These are phyloP conservation scores for Lacanobia wlatinum DNA, from an alignment of 2,888 invertebrate species.

Conservation along the genomic window DNA sequence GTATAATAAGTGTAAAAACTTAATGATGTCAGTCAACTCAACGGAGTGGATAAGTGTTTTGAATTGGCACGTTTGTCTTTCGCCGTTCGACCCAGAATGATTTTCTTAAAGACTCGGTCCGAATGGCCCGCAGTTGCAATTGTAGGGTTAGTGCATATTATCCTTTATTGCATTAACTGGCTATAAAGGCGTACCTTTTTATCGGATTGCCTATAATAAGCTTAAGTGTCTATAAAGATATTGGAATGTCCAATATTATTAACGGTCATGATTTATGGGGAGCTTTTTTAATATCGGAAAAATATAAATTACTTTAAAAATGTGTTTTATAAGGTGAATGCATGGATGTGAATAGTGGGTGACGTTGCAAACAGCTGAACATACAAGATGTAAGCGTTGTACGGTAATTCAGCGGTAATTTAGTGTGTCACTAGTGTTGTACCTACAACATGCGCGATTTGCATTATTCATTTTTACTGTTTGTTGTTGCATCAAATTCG, in stretches of 20 bases:
- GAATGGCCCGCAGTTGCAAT: constrained; percentile 19
- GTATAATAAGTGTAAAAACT: constrained; percentile 82
- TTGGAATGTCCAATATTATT: constrained; percentile 55
- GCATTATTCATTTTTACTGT: constrained; percentile 42
- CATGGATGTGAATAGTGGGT: constrained; percentile 14
- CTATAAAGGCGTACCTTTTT: constrained; percentile 56
- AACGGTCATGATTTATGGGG: constrained; percentile 48
- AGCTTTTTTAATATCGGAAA: constrained; percentile 54
- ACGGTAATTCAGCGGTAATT: constrained; percentile 46
- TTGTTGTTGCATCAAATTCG: constrained; percentile 21
- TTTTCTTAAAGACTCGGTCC: constrained; percentile 46
- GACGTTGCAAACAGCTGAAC: constrained; percentile 38
- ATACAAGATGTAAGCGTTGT: constrained; percentile 20
- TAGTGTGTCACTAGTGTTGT: constrained; percentile 43
- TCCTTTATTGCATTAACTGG: constrained; percentile 52
- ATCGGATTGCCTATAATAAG: constrained; percentile 55
- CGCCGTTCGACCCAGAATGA: constrained; percentile 21
- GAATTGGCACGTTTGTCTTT: constrained; percentile 31
- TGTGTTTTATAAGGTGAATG: constrained; percentile 24
- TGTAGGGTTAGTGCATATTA: constrained; percentile 52
- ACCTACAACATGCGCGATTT: constrained; percentile 33
- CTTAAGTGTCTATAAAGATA: constrained; percentile 61
- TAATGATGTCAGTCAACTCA: constrained; percentile 66
- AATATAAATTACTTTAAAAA: constrained; percentile 35
- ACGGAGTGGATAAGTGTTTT: constrained; percentile 50